These are phyloP conservation scores for Drosophila pseudoobscura DNA, from an alignment of 1,140 invertebrate genomes.

Conservation along the genomic window DNA sequence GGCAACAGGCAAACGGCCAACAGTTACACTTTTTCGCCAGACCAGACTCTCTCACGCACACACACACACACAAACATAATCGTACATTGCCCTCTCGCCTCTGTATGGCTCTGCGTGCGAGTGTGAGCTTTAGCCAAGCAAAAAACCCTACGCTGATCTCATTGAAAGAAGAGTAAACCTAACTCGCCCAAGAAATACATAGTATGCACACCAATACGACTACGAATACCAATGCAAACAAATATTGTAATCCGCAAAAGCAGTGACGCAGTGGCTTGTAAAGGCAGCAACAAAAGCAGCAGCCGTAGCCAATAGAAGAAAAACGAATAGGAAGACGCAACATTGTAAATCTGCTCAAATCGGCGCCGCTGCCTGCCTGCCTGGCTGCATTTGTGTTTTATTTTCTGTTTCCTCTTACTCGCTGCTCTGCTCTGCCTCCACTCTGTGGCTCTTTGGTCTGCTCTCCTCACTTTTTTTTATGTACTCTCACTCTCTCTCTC, in stretches of 20 bases:
- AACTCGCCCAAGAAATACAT: no score
- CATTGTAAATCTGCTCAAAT: constrained; percentile 28
- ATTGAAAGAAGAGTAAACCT: constrained; percentile 61
- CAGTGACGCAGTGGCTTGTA: constrained; percentile 50
- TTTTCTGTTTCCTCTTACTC: constrained; percentile 30
- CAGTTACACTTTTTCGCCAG: constrained; percentile 20
- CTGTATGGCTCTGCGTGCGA: constrained; percentile 2
- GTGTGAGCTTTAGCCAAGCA: constrained; percentile 23
- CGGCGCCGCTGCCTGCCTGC: constrained; percentile 21
- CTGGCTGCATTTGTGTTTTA: constrained; percentile 15
- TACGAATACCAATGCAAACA: background rate
- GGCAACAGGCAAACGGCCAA: no score
- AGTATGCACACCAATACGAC: constrained; percentile 12
- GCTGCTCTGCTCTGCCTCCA: constrained; percentile 19
- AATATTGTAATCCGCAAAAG: constrained; percentile 12
- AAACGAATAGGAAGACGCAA: no score
- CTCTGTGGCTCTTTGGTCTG: constrained; percentile 6
- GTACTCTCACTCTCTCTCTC: constrained; percentile 4
- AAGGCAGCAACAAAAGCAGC: constrained; percentile 29
- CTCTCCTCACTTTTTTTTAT: constrained; percentile 12
- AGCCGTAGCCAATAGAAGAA: constrained; percentile 14
- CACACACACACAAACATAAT: constrained; percentile 48
- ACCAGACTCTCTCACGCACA: constrained; percentile 38
- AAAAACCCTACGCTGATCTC: constrained; percentile 69
- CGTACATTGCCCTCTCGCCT: constrained; percentile 68